Percentiles rank a stretch among this genome's conserved stretches.
phyloP scores from a whole-genome alignment of 2,888 invertebrate genomes.

The Macrosoma leucophasiata region DNA sequence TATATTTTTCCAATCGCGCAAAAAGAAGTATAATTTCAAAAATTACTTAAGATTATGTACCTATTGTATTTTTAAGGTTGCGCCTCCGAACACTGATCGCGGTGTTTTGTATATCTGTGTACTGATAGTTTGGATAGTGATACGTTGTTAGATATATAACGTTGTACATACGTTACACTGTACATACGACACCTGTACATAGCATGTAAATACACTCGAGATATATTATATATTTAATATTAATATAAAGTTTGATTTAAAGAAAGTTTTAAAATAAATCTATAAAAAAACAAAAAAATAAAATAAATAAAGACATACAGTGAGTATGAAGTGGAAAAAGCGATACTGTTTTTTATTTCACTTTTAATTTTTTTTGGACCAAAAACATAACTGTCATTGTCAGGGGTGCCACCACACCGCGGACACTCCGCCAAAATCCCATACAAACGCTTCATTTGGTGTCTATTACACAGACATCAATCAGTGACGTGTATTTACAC shows the following conservation, averaged over 20 bases:
- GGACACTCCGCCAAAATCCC: too few species aligned
- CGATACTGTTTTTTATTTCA: conserved; percentile 56
- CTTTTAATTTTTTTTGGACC: too few species aligned
- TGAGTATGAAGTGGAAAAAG: conserved; percentile 70
- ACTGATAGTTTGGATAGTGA: conserved; percentile 32
- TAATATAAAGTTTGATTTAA: conserved; percentile 68
- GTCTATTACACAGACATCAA: too few species aligned
- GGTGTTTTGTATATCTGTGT: conserved; percentile 38
- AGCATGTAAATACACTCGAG: conserved; percentile 65
- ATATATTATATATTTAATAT: conserved; percentile 65
- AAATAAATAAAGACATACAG: conserved; percentile 67
- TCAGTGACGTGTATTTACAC: too few species aligned
- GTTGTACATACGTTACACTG: conserved; percentile 34
- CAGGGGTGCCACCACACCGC: too few species aligned
- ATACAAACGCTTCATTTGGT: too few species aligned
- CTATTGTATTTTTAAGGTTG: too few species aligned
- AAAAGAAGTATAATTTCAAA: too few species aligned
- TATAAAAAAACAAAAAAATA: conserved; percentile 62
- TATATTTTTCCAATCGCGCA: too few species aligned
- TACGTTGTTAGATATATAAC: conserved; percentile 24
- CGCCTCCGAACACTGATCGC: conserved; percentile 10
- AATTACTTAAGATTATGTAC: too few species aligned
- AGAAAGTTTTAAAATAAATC: conserved; percentile 67
- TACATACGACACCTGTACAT: conserved; percentile 62
- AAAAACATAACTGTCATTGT: too few species aligned